A percentile compares a stretch with the other conserved stretches of the same genome.
Evolutionary conservation across 1,140 invertebrate species (phyloP).

Genomic region (Drosophila takahashii): DNA sequence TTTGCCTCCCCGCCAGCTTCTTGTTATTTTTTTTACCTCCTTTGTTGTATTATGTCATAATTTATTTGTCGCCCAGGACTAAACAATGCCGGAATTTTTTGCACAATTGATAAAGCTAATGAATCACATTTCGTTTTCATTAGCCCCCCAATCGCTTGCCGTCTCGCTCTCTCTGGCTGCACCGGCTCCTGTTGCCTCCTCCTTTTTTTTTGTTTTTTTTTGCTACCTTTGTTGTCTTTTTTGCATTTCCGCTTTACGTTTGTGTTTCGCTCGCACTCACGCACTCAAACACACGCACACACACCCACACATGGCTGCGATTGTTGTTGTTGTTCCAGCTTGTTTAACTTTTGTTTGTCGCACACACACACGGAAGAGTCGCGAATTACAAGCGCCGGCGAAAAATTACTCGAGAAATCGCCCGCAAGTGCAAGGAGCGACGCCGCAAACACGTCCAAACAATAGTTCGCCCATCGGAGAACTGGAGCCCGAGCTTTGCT

Average conservation of each 20-base stretch:
- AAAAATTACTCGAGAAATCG: slow-evolving; percentile 34
- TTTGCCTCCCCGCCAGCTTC: slow-evolving; percentile 14
- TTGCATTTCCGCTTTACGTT: slow-evolving; percentile 77
- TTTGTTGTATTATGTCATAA: slow-evolving; percentile 74
- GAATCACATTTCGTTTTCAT: slow-evolving; percentile 71
- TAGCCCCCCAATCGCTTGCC: slow-evolving; percentile 22
- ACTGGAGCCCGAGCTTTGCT: slow-evolving; percentile 2
- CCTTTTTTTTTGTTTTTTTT: slow-evolving; percentile 9
- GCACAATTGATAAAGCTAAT: slow-evolving; percentile 59
- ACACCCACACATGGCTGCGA: slow-evolving; percentile 36
- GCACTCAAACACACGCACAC: slow-evolving; percentile 19
- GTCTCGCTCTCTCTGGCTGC: slow-evolving; percentile 45
- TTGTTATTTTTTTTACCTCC: slow-evolving; percentile 15
- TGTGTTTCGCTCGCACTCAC: slow-evolving; percentile 61
- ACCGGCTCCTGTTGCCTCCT: slow-evolving; percentile 72
- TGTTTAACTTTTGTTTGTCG: slow-evolving; percentile 68
- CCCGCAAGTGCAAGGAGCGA: slow-evolving; percentile 49
- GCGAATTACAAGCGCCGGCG: slow-evolving; percentile 17
- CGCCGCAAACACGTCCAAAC: slow-evolving; percentile 78
- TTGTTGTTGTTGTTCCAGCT: slow-evolving; percentile 51
- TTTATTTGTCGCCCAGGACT: slow-evolving; percentile 70
- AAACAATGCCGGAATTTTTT: slow-evolving; percentile 75
- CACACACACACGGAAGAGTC: slow-evolving; percentile 18
- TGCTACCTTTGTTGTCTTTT: slow-evolving; percentile 74
- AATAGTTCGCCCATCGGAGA: slow-evolving; percentile 54